phyloP scores from a whole-genome alignment of 2,888 invertebrate genomes.

The Andrena praecox region DNA sequence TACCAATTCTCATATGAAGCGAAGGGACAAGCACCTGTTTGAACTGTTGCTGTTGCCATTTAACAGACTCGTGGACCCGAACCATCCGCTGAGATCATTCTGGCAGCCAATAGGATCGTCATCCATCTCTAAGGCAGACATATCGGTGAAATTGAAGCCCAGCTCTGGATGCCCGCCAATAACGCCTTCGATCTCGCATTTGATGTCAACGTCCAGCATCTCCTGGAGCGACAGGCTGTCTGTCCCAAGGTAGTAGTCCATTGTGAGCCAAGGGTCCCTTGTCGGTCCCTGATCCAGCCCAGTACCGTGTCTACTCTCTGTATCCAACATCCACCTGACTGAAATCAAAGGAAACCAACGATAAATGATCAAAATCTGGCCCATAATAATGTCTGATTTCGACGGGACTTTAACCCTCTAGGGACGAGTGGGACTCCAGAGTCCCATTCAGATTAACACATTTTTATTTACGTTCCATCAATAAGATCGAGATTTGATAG shows the following conservation, averaged over 20 bases:
- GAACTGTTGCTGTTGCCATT: slow-evolving; percentile 83
- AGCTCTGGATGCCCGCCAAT: slow-evolving; percentile 88
- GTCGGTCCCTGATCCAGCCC: slow-evolving; percentile 84
- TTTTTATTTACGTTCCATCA: no score
- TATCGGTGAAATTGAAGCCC: slow-evolving; percentile 87
- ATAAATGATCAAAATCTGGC: no score
- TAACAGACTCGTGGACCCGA: slow-evolving; percentile 79
- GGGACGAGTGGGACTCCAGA: no score
- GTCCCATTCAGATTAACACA: no score
- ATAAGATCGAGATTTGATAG: no score
- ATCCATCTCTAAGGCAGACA: slow-evolving; percentile 88
- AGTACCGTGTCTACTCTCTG: slow-evolving; percentile 83
- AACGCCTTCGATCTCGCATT: slow-evolving; percentile 93
- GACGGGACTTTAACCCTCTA: no score
- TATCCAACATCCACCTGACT: slow-evolving; percentile 84
- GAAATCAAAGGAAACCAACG: slow-evolving; percentile 55
- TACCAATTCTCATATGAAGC: not conserved
- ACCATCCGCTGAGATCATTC: slow-evolving; percentile 80
- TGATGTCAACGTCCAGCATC: slow-evolving; percentile 96
- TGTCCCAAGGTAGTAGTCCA: slow-evolving; percentile 86
- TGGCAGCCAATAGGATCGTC: slow-evolving; percentile 85
- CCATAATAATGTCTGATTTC: no score
- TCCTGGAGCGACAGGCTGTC: slow-evolving; percentile 92
- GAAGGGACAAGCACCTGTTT: slow-evolving; percentile 76
- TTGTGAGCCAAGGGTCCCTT: slow-evolving; percentile 84